These are phyloP conservation scores for Sarcophaga subvicina DNA, from an alignment of 2,888 invertebrate species.

Conservation along the genomic window DNA sequence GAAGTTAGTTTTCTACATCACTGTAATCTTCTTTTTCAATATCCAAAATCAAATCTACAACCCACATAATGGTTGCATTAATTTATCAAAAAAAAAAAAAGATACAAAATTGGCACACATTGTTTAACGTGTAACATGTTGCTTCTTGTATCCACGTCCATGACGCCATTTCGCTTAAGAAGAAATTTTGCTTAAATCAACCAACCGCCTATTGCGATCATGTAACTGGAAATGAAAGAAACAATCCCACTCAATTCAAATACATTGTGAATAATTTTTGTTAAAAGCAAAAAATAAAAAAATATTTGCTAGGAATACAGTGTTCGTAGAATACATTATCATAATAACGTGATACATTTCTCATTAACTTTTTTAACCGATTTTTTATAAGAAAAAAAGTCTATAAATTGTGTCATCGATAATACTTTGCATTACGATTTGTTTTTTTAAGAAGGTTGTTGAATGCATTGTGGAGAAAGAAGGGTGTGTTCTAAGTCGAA, in stretches of 20 bases:
- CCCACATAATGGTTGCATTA: slow-evolving; percentile 51
- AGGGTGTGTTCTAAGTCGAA: too few relatives aligned
- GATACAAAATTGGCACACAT: slow-evolving; percentile 63
- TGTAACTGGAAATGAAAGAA: not conserved
- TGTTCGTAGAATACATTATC: not conserved
- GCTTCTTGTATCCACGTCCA: slow-evolving; percentile 30
- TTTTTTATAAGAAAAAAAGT: not conserved
- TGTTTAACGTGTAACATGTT: slow-evolving; percentile 56
- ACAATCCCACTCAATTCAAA: not conserved
- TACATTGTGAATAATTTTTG: not conserved
- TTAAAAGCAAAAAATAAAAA: not conserved
- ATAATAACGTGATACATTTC: not conserved
- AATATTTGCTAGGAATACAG: not conserved
- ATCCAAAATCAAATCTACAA: slow-evolving; percentile 14
- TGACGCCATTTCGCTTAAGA: slow-evolving; percentile 58
- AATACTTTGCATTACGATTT: too few relatives aligned
- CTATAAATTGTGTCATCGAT: too few relatives aligned
- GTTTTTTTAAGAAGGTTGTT: too few relatives aligned
- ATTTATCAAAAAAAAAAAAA: not conserved
- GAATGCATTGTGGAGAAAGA: too few relatives aligned
- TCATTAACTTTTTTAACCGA: not conserved
- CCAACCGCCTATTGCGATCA: not conserved
- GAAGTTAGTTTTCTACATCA: not conserved
- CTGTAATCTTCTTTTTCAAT: not conserved
- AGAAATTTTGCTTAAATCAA: slow-evolving; percentile 8